Conservation (phyloP, 2,888 invertebrate species). For the Heliconius ethilla region DNA sequence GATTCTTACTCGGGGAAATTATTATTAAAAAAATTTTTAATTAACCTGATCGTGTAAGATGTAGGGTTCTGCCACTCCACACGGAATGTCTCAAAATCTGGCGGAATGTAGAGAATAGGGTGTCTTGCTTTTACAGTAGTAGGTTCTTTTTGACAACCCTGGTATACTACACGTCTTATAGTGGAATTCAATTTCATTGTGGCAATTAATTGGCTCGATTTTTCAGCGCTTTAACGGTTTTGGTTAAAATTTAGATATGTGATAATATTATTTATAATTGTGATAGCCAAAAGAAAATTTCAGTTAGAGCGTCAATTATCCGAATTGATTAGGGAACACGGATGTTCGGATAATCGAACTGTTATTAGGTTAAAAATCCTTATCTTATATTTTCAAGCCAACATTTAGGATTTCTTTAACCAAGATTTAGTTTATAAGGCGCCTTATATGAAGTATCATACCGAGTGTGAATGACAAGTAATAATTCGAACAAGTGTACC, state of each 20-base stretch:
- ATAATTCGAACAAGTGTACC: too few relatives aligned
- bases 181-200: slow-evolving; percentile 5
- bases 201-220: not conserved
- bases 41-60: not conserved
- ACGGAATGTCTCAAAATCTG: not conserved
- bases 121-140: not conserved
- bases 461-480: too few relatives aligned
- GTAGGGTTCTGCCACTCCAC: not conserved
- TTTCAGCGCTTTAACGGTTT: not conserved
- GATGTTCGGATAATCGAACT: not conserved
- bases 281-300: slow-evolving; percentile 9
- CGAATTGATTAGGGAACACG: not conserved
- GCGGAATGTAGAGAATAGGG: not conserved
- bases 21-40: not conserved
- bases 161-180: not conserved
- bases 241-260: not conserved
- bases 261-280: slow-evolving; percentile 5
- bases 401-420: not conserved
- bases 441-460: too few relatives aligned
- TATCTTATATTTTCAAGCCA: not conserved
- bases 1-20: not conserved
- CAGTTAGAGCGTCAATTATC: not conserved
- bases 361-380: not conserved
- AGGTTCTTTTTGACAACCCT: too few relatives aligned
- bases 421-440: too few relatives aligned